Evolutionary conservation across 2,888 invertebrate species (phyloP), one percentile per base, ranked within the genome.

Genomic region (Hoplodrina blanda): DNA sequence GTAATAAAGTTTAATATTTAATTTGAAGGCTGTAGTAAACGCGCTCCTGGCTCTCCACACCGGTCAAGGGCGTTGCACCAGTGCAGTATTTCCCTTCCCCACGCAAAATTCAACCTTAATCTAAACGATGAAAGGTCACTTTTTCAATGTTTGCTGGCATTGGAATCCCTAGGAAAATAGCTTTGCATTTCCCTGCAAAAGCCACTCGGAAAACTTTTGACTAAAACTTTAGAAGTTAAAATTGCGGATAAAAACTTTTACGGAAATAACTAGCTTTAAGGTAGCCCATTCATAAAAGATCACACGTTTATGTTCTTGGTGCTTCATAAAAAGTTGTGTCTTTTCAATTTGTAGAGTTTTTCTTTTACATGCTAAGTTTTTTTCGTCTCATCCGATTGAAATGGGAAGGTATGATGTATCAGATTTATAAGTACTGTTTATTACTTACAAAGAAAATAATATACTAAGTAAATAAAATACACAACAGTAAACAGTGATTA

Each of bases 61-160:
- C 85, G 90, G 91, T 89, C 91, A 91, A 91, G 91, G 90, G 87
- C 90, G 73, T 75, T 85, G 86, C 88, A 84, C 77, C 82, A 83
- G 66, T 88, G 87, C 88, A 88, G 87, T 77, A 83, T 69, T 73
- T 66, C 30, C 20, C 11, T 8, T 17, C 25, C 52, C n/a, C 73
- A 75, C n/a, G 49, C 76, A 33, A 88, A 73, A 79, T 78, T 68
- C 41, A 71, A 85, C 86, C 69, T 73, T 87, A 84, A 57, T 0
- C 0, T 1, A 6, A 7, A 1, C 0, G 3, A 0, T 1, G 17
- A 56, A 73, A 69, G 56, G 80, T 76, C 6, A 8, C 3, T 53
- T 76, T 70, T 69, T n/a, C 17, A 62, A 56, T 50, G 50, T 37
- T 37, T 8, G 37, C 49, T 5, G 65, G 33, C 20, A 30, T 19